Conservation (phyloP, 2,797 vertebrate genomes). For the Tangara arthus region DNA sequence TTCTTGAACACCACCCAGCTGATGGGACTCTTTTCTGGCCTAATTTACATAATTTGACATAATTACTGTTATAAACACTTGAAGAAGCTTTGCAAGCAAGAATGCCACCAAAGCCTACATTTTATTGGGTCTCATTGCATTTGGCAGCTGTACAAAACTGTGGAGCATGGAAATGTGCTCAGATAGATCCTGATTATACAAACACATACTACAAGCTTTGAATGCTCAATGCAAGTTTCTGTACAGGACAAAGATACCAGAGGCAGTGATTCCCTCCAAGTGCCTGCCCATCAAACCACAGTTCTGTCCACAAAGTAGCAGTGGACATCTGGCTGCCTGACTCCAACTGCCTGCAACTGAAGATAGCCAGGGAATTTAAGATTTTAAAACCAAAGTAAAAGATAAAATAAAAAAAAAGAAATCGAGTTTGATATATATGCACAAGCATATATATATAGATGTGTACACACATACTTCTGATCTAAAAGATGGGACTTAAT, state of each 20-base stretch:
- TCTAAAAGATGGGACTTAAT: neutral
- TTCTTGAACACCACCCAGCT: neutral
- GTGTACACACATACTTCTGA: neutral
- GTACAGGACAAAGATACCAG: neutral
- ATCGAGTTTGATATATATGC: neutral
- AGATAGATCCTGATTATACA: neutral
- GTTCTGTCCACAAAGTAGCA: neutral
- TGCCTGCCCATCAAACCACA: neutral
- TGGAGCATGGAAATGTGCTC: neutral
- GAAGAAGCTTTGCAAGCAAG: conserved; percentile 10
- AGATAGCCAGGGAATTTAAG: neutral
- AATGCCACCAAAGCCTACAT: neutral
- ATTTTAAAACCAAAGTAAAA: neutral
- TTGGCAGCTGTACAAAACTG: conserved; percentile 12
- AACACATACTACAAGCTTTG: neutral
- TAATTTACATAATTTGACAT: conserved; percentile 42
- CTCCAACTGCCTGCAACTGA: neutral
- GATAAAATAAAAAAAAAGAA: neutral
- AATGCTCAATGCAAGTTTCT: neutral
- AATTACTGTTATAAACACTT: conserved; percentile 35
- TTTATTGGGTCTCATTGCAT: neutral
- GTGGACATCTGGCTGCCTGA: neutral
- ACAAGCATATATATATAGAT: neutral
- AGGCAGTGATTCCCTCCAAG: neutral
- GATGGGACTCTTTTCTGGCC: neutral